phyloP scores from a whole-genome alignment of 1,140 invertebrate genomes.

The Babylonia areolata region DNA sequence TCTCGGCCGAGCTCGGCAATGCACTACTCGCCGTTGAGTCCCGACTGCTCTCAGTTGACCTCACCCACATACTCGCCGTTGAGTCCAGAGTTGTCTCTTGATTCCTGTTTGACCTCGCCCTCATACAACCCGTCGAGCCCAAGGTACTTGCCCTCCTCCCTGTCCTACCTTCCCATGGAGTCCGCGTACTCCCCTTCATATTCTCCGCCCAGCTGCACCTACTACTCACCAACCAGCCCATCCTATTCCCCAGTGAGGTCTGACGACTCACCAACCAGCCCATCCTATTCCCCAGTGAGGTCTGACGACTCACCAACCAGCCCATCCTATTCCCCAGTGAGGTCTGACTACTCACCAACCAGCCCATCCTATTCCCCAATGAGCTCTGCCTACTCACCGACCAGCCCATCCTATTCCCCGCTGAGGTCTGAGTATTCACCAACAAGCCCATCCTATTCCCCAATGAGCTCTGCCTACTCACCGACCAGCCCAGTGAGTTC shows the following conservation, averaged over 20 bases:
- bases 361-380: conserved; percentile 83
- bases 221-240: conserved; percentile 83
- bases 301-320: conserved; percentile 82
- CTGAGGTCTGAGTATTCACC: conserved; percentile 79
- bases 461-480: conserved; percentile 76
- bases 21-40: too few relatives aligned
- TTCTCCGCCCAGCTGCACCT: conserved; percentile 76
- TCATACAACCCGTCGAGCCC: background rate
- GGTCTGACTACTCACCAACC: conserved; percentile 72
- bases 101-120: conserved; percentile 79
- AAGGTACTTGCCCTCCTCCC: conserved; percentile 76
- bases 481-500: conserved; percentile 81
- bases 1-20: too few relatives aligned
- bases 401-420: conserved; percentile 73
- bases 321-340: conserved; percentile 75
- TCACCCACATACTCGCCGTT: too few relatives aligned
- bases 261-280: conserved; percentile 74
- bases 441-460: conserved; percentile 77
- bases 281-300: conserved; percentile 87
- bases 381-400: conserved; percentile 81
- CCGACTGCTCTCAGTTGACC: too few relatives aligned
- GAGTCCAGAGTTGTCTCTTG: too few relatives aligned
- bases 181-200: conserved; percentile 39
- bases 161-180: conserved; percentile 76
- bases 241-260: conserved; percentile 84